These are phyloP conservation scores for Argyra leucocephala DNA, from an alignment of 2,888 invertebrate genomes.

Conservation along the genomic window DNA sequence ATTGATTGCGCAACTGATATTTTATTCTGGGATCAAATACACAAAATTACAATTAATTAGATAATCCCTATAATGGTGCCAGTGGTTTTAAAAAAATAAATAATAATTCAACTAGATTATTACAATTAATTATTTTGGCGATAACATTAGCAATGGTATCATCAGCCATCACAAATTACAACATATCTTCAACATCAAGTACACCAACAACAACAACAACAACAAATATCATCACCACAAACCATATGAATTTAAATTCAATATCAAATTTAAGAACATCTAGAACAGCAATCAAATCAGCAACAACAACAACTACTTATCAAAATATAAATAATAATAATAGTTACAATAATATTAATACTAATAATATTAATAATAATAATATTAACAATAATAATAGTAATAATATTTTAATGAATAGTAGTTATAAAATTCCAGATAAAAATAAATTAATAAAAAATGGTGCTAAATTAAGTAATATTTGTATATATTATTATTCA, in stretches of 20 bases:
- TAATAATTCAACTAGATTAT: slow-evolving; percentile 19
- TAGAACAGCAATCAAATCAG: not conserved
- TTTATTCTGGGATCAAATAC: not conserved
- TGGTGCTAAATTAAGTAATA: no score
- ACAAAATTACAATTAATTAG: slow-evolving; percentile 24
- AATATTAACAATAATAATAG: not conserved
- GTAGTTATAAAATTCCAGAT: no score
- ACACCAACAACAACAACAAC: not conserved
- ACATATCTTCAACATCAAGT: not conserved
- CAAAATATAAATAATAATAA: no score
- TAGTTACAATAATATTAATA: not conserved
- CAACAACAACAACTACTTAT: not conserved
- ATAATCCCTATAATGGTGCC: slow-evolving; percentile 31
- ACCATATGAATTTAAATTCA: not conserved
- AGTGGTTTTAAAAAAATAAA: slow-evolving; percentile 14
- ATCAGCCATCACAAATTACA: slow-evolving; percentile 13
- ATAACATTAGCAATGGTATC: slow-evolving; percentile 19
- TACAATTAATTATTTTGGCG: slow-evolving; percentile 19
- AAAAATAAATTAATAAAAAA: no score
- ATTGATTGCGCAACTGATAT: not conserved
- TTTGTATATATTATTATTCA: no score
- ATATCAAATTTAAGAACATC: not conserved
- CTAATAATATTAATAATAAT: not conserved
- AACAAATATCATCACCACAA: not conserved
- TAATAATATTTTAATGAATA: not conserved